A percentile compares a stretch with the other conserved stretches of the same genome.
Conservation (phyloP, 2,113 vertebrate species). For the human (Homo sapiens) region GRCh38 chr12:67394001-67394500, state of each 20-base stretch:
- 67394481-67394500: not conserved
- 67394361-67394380: not conserved
- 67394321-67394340: constrained; percentile 19
- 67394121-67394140: not conserved
- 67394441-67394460: not conserved
- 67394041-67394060: too few relatives aligned
- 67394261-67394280: not conserved
- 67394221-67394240: not conserved
- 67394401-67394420: not conserved
- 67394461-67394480: not conserved
- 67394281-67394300: constrained; percentile 36
- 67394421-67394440: not conserved
- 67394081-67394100: too few relatives aligned
- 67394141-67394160: not conserved
- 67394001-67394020: too few relatives aligned
- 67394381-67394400: not conserved
- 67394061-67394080: too few relatives aligned
- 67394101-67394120: too few relatives aligned
- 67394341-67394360: not conserved
- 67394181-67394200: not conserved
- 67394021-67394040: too few relatives aligned
- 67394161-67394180: not conserved
- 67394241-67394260: not conserved
- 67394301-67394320: constrained; percentile 32
- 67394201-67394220: not conserved